Evolutionary conservation across 1,140 invertebrate species (phyloP).

Genomic region (Cotesia vestalis): DNA sequence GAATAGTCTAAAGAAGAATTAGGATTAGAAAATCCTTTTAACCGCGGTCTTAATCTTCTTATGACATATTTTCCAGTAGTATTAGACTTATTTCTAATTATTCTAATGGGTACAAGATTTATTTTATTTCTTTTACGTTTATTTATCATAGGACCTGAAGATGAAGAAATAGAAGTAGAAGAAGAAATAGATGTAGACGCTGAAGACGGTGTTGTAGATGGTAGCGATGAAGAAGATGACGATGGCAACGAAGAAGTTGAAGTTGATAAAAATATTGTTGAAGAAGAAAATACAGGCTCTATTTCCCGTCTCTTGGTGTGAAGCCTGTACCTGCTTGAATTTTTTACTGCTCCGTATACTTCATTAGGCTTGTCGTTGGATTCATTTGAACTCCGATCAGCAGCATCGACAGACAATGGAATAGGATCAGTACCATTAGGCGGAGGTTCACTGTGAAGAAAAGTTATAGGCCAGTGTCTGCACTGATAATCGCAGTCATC

Average conservation of each 20-base stretch:
- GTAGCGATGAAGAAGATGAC: no score
- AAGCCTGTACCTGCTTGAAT: not conserved
- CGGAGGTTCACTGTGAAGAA: constrained; percentile 72
- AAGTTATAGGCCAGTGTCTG: constrained; percentile 74
- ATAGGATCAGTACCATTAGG: constrained; percentile 61
- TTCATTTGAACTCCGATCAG: constrained; percentile 20
- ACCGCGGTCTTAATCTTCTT: constrained; percentile 14
- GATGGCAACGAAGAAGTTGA: not conserved
- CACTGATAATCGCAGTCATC: constrained; percentile 40
- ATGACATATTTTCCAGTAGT: not conserved
- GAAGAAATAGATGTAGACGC: no score
- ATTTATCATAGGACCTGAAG: not conserved
- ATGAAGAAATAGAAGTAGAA: no score
- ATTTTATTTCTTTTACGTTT: constrained; percentile 4
- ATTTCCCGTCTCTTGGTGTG: constrained; percentile 14
- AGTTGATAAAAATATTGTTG: not conserved
- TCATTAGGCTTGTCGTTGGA: not conserved
- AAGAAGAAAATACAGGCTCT: not conserved
- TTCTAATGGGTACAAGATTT: constrained; percentile 9
- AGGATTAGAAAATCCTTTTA: not conserved
- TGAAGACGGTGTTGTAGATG: no score
- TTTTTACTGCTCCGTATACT: no score
- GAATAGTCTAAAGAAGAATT: constrained; percentile 9
- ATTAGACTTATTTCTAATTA: not conserved
- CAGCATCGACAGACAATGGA: constrained; percentile 32